These are phyloP conservation scores for Hyles vespertilio DNA, from an alignment of 1,140 invertebrate genomes.

Conservation along the genomic window DNA sequence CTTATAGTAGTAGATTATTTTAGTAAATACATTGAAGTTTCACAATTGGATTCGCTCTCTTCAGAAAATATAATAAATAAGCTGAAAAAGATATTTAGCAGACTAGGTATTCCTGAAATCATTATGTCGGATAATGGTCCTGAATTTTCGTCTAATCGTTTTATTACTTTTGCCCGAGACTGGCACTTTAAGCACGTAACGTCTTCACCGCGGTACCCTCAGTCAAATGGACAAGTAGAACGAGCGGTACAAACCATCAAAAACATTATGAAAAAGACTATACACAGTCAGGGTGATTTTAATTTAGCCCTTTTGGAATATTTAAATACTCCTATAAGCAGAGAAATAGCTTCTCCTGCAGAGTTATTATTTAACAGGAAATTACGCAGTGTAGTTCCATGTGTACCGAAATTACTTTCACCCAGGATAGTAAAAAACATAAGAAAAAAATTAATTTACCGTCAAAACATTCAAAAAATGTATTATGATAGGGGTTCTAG, in stretches of 20 bases:
- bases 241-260: slow-evolving; percentile 48
- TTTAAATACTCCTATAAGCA: slow-evolving; percentile 29
- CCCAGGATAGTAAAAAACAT: slow-evolving; percentile 12
- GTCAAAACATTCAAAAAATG: no score
- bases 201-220: slow-evolving; percentile 51
- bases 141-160: slow-evolving; percentile 58
- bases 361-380: slow-evolving; percentile 21
- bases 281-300: slow-evolving; percentile 25
- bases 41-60: slow-evolving; percentile 10
- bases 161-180: slow-evolving; percentile 48
- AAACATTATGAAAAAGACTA: slow-evolving; percentile 36
- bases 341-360: slow-evolving; percentile 12
- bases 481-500: slow-evolving; percentile 7
- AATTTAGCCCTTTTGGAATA: slow-evolving; percentile 33
- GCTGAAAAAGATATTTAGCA: slow-evolving; percentile 46
- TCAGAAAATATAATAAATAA: slow-evolving; percentile 27
- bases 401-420: slow-evolving; percentile 5
- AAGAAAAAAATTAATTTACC: no score
- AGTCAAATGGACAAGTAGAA: no score
- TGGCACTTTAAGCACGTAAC: slow-evolving; percentile 55
- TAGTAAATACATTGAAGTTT: slow-evolving; percentile 47
- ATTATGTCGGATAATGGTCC: slow-evolving; percentile 68
- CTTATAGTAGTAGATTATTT: no score
- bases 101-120: slow-evolving; percentile 52
- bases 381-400: slow-evolving; percentile 15